These are phyloP conservation scores for Cosmia trapezina DNA, from an alignment of 2,888 invertebrate species.

Conservation along the genomic window DNA sequence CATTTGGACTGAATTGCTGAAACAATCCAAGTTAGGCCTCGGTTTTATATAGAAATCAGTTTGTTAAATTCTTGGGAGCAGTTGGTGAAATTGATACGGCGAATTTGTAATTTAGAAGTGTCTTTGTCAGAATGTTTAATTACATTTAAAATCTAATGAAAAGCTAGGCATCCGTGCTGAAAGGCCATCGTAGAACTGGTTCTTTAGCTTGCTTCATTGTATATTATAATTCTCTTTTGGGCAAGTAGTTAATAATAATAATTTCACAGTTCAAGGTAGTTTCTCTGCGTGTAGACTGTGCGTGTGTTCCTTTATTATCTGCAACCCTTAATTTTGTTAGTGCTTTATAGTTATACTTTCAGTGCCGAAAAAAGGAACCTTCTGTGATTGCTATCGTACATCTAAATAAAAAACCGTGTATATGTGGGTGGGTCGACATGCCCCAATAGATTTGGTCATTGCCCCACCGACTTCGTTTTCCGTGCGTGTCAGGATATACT, in stretches of 20 bases:
- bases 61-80: not conserved
- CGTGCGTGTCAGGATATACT: constrained; percentile 49
- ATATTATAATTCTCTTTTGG: not conserved
- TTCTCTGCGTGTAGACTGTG: constrained; percentile 36
- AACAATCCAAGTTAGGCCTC: constrained; percentile 22
- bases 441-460: constrained; percentile 44
- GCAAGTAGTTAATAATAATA: not conserved
- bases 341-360: constrained; percentile 29
- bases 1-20: constrained; percentile 57
- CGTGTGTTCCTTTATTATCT: constrained; percentile 33
- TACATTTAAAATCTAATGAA: not conserved
- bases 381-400: constrained; percentile 40
- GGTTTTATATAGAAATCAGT: constrained; percentile 29
- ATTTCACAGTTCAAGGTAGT: constrained; percentile 43
- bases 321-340: constrained; percentile 23
- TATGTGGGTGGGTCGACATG: constrained; percentile 34
- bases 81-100: not conserved
- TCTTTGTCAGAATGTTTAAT: not conserved
- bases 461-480: constrained; percentile 35
- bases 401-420: constrained; percentile 21
- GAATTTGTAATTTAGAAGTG: not conserved
- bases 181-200: not conserved
- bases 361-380: constrained; percentile 17
- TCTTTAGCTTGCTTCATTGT: not conserved
- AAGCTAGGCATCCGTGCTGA: not conserved